These are phyloP conservation scores for Spondyliosoma cantharus DNA, from an alignment of 2,797 vertebrate species.

Conservation along the genomic window DNA sequence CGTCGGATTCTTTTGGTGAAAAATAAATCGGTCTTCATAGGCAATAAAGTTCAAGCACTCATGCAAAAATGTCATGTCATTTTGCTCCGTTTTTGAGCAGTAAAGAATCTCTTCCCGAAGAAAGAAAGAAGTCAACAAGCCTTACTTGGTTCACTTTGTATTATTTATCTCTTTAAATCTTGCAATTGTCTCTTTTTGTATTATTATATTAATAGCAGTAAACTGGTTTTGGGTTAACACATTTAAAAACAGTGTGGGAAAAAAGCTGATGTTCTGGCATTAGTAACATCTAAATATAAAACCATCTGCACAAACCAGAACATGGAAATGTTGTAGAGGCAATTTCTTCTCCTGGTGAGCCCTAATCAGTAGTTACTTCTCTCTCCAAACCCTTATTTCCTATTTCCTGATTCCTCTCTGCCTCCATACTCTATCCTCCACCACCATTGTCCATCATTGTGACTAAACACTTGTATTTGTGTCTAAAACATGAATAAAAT, in stretches of 20 bases:
- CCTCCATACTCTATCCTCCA: not conserved
- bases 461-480: constrained; percentile 3
- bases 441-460: not conserved
- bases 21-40: not conserved
- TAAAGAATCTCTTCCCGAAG: not conserved
- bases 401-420: not conserved
- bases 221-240: not conserved
- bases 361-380: not conserved
- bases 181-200: not conserved
- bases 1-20: not conserved
- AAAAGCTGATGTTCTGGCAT: not conserved
- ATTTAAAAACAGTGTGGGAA: no score
- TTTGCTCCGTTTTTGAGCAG: not conserved
- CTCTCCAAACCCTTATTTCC: constrained; percentile 6
- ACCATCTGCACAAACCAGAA: constrained; percentile 6
- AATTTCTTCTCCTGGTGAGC: constrained; percentile 7
- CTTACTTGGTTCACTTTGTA: not conserved
- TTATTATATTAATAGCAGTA: no score
- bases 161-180: no score
- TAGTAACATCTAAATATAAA: not conserved
- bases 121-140: not conserved
- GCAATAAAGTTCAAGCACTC: not conserved
- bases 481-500: not conserved
- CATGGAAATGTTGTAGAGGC: not conserved
- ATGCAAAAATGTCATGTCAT: not conserved